Evolutionary conservation across 2,113 vertebrate species (phyloP), one percentile per base, ranked within the genome.

Genomic region (Cichladusa arquata): DNA sequence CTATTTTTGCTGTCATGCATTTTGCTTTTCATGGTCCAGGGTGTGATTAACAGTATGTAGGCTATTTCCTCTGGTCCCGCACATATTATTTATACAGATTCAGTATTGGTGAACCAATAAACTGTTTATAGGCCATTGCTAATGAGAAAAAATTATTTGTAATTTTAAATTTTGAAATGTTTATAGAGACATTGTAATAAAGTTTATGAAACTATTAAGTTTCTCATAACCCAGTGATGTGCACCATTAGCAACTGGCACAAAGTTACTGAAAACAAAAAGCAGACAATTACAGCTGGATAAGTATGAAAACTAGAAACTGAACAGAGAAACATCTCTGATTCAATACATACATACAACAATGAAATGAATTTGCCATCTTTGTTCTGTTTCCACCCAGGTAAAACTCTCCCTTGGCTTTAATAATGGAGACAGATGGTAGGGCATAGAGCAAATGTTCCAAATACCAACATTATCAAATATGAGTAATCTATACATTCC

Each of bases 131-230:
- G 93, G 38, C 38, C 61, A 79, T 91, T 97, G 67, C 51, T 96
- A 96, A 96, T 80, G 82, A 90, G 91, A 95, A 95, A 58, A 50
- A 96, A 90, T 96, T 96, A 96, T 78, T 88, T 95, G 61, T 82
- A 92, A 94, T 92, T 95, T 78, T 71, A 85, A 26, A 74, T 80
- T 70, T 64, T 60, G 54, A 94, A 88, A 80, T 85, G 47, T 89
- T 97, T 95, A 84, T 73, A 61, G 70, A 84, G 15, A 80, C 33
- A 60, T 31, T 82, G 60, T 83, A 82, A 44, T 78, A 94, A 90
- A 83, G 31, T 93, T 87, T 70, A 87, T 85, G 62, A 60, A 91
- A 70, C 33, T 53, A 77, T 91, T 89, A 74, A 38, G 23, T 51
- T 95, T 95, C 74, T 91, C 72, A 86, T 29, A 96, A 44, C 5